phyloP scores from a whole-genome alignment of 2,888 invertebrate genomes.

The Megamerina dolium region DNA sequence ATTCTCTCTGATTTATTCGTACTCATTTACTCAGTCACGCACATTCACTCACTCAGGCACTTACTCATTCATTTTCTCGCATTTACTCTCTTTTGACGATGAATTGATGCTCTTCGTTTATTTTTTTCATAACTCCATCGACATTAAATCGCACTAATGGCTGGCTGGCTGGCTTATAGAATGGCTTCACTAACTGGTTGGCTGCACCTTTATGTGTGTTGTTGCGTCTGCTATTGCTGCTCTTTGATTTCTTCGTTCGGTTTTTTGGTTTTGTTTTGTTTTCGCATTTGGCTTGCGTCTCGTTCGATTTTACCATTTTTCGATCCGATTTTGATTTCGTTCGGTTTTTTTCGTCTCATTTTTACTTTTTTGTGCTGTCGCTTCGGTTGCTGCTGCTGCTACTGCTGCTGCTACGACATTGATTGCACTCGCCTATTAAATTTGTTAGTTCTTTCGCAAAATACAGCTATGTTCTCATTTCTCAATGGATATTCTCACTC shows the following conservation, averaged over 20 bases:
- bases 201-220: neutral
- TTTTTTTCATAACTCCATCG: no score
- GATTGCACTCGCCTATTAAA: neutral
- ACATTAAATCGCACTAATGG: no score
- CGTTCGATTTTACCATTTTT: constrained; percentile 2
- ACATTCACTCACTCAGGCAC: no score
- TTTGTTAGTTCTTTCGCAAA: neutral
- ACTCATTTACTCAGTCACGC: no score
- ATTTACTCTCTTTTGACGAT: no score
- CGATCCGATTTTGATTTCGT: constrained; percentile 11
- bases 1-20: no score
- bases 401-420: neutral
- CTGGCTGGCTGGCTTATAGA: no score
- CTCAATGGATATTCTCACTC: constrained; percentile 6
- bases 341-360: neutral
- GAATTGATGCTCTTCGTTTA: no score
- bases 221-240: constrained; percentile 18
- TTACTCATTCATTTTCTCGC: no score
- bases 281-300: neutral
- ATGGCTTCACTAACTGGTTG: no score
- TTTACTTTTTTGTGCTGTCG: constrained; percentile 11
- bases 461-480: neutral
- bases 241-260: constrained; percentile 35
- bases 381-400: constrained; percentile 17
- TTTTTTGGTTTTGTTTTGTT: constrained; percentile 27